phyloP scores from a whole-genome alignment of 2,888 invertebrate genomes.

The Agapostemon virescens region DNA sequence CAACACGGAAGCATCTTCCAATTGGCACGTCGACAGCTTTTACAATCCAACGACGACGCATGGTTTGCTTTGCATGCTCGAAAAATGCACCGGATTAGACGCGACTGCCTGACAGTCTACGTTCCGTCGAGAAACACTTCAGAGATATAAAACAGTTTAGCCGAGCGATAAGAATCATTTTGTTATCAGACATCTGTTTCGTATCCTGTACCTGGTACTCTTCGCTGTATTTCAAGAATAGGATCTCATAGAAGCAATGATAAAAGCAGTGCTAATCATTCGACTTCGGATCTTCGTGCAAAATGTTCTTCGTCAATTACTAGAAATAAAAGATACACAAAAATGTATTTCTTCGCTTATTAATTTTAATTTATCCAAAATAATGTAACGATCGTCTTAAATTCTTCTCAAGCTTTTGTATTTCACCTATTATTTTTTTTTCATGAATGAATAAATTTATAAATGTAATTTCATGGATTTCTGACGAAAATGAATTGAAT shows the following conservation, averaged over 20 bases:
- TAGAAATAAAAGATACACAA: no score
- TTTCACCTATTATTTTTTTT: no score
- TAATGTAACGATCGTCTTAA: no score
- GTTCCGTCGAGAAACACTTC: neutral
- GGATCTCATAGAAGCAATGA: neutral
- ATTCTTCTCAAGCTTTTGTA: no score
- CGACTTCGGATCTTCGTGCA: neutral
- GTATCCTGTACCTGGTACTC: neutral
- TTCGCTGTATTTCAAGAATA: neutral
- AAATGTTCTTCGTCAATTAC: no score
- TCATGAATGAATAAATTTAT: no score
- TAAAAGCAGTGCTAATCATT: neutral
- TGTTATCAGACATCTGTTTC: neutral
- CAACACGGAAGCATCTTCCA: constrained; percentile 62
- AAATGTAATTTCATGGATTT: no score
- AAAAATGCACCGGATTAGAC: constrained; percentile 25
- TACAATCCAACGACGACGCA: constrained; percentile 55
- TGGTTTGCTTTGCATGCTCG: constrained; percentile 38
- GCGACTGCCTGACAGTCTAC: constrained; percentile 7
- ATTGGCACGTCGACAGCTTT: constrained; percentile 64
- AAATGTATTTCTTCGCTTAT: no score
- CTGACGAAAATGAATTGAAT: neutral
- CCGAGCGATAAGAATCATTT: neutral
- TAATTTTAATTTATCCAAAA: no score
- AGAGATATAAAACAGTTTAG: neutral